Conservation (phyloP, 2,113 vertebrate species). For the Lophotis ruficrista region DNA sequence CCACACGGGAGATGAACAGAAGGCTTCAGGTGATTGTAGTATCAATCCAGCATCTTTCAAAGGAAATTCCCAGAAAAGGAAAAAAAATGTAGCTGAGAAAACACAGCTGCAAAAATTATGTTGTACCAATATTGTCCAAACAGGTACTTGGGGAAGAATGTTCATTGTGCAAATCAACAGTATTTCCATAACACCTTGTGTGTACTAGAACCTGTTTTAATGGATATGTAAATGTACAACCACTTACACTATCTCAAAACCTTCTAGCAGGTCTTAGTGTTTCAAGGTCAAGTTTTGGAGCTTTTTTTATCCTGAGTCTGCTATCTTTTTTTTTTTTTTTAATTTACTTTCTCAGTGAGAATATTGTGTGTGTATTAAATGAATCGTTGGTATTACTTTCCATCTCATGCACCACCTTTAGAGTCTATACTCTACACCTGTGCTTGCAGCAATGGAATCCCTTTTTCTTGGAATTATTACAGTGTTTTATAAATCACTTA, state of each 20-base stretch:
- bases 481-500: not conserved
- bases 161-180: not conserved
- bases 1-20: not conserved
- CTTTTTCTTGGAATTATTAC: not conserved
- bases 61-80: not conserved
- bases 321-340: not conserved
- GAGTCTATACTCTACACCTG: not conserved
- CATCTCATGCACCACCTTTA: not conserved
- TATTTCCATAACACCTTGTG: not conserved
- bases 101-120: not conserved
- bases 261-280: not conserved
- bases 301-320: not conserved
- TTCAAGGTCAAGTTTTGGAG: not conserved
- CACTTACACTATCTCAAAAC: not conserved
- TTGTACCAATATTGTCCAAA: not conserved
- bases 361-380: not conserved
- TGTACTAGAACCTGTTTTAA: not conserved
- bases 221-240: not conserved
- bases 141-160: not conserved
- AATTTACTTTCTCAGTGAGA: not conserved
- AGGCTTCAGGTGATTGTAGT: not conserved
- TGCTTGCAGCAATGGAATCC: not conserved
- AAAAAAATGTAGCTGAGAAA: not conserved
- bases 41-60: not conserved
- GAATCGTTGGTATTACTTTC: not conserved